Base-by-base conservation (phyloP, 2,888 invertebrate genomes). In the Acleris literana region DNA sequence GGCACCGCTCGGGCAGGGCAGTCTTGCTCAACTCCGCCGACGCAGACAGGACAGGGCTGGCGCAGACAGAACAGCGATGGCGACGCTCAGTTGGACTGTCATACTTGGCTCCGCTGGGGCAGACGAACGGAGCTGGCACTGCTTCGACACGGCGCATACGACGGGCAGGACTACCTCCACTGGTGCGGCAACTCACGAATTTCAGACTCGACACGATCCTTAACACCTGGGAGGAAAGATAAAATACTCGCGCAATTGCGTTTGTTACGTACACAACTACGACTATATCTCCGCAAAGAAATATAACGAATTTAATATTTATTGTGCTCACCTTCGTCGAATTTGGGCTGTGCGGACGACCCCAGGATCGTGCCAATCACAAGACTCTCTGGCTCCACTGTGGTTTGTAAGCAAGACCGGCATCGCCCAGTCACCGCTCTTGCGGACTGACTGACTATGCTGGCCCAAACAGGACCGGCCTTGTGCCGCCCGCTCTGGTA, bases 1-100 rank as follows among this genome's bases (percentile, higher is more conserved):
- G 2, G 49, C 56, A 51, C 56, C 62, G 20, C 49, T 9, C 18
- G 13, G 39, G 63, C 25, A n/a, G 20, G 48, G 43, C 63, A 49
- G 43, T 16, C 13, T 20, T 3, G 59, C 11, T 43, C 33, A 22
- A 18, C 9, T 22, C 5, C 9, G 4, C n/a, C 25, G 16, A 25
- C 25, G 13, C 51, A 13, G 13, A 20, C 51, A 51, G 25, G 44
- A 54, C 46, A 13, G 16, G 53, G 9, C 6, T 5, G 5, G 51
- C 22, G 20, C 51, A 16, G 13, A 22, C 51, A 51, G 25, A 29
- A 46, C 46, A 13, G 16, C 44, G 25, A 33, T 20, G 9, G 53
- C n/a, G 18, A 53, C 53, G n/a, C 25, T 2, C 44, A 16, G 52
- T 44, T 11, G 17, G 0, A 18, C 29, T 43, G 33, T 17, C 33